A percentile compares a stretch with the other conserved stretches of the same genome.
Evolutionary conservation across 2,113 vertebrate species (phyloP).

Genomic region (Monarcha castaneiventris): DNA sequence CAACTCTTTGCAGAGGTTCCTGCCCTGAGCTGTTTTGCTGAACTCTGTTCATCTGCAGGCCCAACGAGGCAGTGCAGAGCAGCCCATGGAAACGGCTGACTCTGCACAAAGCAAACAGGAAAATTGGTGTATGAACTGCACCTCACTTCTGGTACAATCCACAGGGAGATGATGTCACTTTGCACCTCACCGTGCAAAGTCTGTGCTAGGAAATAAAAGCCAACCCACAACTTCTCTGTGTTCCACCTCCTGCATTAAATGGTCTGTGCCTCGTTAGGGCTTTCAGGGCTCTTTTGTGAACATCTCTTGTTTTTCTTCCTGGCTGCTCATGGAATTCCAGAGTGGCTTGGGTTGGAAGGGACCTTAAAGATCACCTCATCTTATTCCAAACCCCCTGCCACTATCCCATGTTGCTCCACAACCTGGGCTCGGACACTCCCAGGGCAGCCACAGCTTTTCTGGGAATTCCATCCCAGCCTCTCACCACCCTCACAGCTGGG

Average conservation of each 20-base stretch:
- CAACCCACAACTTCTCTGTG: rapidly evolving
- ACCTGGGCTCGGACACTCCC: background rate
- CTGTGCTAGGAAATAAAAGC: background rate
- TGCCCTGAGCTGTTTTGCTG: conserved; percentile 11
- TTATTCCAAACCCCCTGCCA: background rate
- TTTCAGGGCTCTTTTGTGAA: background rate
- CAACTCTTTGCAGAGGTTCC: background rate
- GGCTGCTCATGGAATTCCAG: background rate
- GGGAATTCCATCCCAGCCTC: background rate
- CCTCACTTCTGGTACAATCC: conserved; percentile 7
- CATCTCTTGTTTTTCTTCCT: rapidly evolving
- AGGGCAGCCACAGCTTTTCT: background rate
- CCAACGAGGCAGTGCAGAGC: background rate
- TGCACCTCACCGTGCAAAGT: background rate
- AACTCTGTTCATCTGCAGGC: background rate
- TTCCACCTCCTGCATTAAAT: background rate
- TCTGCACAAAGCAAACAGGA: conserved; percentile 9
- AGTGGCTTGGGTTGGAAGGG: background rate
- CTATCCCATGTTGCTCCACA: background rate
- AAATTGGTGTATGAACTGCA: background rate
- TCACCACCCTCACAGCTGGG: background rate
- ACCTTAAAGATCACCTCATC: background rate
- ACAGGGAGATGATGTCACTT: background rate
- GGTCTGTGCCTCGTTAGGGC: background rate
- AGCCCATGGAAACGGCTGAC: background rate